A percentile compares a stretch with the other conserved stretches of the same genome.
Evolutionary conservation across 2,113 vertebrate genomes (phyloP).

Genomic region (Oreotrochilus melanogaster): DNA sequence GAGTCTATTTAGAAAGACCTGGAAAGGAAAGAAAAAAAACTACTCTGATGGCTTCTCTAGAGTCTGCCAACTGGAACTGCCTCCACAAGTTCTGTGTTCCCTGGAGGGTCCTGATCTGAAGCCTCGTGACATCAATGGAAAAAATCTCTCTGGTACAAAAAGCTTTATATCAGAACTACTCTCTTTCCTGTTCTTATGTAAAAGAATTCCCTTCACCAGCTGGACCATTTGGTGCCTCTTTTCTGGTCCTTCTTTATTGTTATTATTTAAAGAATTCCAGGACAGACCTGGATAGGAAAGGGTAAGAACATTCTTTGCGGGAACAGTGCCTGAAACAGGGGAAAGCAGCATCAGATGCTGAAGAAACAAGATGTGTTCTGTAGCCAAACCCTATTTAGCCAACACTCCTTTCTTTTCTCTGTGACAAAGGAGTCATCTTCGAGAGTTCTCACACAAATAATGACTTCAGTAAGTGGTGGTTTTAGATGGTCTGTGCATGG

Average conservation of each 20-base stretch:
- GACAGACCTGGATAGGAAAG: neutral
- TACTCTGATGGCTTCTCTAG: neutral
- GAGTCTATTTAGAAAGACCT: neutral
- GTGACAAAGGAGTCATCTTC: neutral
- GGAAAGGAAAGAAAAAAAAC: neutral
- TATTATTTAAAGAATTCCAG: neutral
- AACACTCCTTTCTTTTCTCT: neutral
- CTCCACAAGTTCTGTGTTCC: neutral
- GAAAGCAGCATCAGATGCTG: neutral
- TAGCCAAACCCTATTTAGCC: neutral
- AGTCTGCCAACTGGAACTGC: neutral
- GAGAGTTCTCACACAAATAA: neutral
- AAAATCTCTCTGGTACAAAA: neutral
- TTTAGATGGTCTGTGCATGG: accelerated
- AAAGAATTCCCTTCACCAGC: neutral
- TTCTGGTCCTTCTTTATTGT: neutral
- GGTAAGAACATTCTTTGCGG: neutral
- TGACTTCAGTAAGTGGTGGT: neutral
- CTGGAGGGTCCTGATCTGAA: neutral
- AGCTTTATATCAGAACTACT: neutral
- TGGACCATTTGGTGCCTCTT: slow-evolving; percentile 28
- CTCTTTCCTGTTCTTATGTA: accelerated
- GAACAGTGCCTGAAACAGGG: neutral
- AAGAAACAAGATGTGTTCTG: neutral
- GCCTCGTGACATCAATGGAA: neutral